Evolutionary conservation across 2,797 vertebrate genomes (phyloP), one percentile per base, ranked within the genome.

Genomic region (Gymnocypris eckloni): DNA sequence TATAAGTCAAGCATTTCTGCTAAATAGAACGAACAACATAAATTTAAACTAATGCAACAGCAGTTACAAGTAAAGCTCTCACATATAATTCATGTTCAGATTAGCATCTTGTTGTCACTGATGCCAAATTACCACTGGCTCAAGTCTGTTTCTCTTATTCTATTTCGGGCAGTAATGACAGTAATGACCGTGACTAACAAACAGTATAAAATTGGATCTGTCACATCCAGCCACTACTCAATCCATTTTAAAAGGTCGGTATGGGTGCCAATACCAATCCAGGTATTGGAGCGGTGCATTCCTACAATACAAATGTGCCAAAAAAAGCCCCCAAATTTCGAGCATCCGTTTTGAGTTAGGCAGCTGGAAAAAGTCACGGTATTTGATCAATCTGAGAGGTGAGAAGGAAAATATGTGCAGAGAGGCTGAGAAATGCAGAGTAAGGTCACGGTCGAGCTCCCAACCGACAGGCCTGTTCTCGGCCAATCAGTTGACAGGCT

Each of bases 381-480:
- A 80, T 82, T 76, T 82, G 69, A 86, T 66, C 28, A 67, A 76
- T 86, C 69, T 69, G 28, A 81, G 11, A 71, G 37, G 41, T 71
- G 22, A 79, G 64, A 82, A 41, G 56, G 59, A 87, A 85, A 73
- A 66, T 72, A 72, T 15, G 61, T 10, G 39, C 28, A 84, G 43
- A 76, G 39, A 69, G 56, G 33, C 56, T 70, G 41, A 72, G 54
- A 84, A 83, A 83, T 78, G 66, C 75, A 78, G 54, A 61, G 81
- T 78, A 79, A 54, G 59, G 71, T 71, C 86, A 90, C 20, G 39
- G 79, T 81, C 18, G 43, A 86, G 83, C 56, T 87, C 75, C 59
- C 20, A 48, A 83, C 71, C 22, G 66, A 83, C 83, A 72, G 77
- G 61, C 70, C 80, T 81, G 81, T 89, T 84, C 81, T 59, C 71